Conservation (phyloP, 2,888 invertebrate genomes). For the Caenorhabditis wallacei region DNA sequence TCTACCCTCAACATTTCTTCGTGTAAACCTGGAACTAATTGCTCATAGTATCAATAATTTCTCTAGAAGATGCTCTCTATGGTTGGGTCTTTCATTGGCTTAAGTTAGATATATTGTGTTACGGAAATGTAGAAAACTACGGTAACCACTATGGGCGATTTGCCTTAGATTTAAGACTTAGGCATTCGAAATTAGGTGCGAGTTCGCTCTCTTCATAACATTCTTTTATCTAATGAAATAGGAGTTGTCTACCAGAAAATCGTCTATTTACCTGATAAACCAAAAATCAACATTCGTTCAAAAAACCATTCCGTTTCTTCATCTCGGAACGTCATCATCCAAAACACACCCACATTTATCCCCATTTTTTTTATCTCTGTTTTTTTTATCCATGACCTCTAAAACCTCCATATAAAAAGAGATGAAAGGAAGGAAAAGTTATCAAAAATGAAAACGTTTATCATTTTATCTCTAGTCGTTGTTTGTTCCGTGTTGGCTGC, state of each 20-base stretch:
- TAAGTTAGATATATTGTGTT: not conserved
- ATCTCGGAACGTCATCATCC: slow-evolving; percentile 40
- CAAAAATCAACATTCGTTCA: not conserved
- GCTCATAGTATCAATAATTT: not conserved
- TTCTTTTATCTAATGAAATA: too few relatives aligned
- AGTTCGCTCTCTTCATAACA: too few relatives aligned
- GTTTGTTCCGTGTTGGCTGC: slow-evolving; percentile 32
- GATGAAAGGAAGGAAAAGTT: not conserved
- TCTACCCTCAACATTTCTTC: not conserved
- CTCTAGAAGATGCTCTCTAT: slow-evolving; percentile 7
- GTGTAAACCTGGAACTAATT: not conserved
- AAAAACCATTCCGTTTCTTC: not conserved
- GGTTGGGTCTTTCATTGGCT: slow-evolving; percentile 6
- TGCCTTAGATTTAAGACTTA: too few relatives aligned
- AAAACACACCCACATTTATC: slow-evolving; percentile 26
- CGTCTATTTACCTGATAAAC: too few relatives aligned
- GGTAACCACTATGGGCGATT: not conserved
- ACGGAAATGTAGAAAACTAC: not conserved
- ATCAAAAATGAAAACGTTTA: slow-evolving; percentile 28
- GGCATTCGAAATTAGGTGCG: too few relatives aligned
- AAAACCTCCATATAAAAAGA: slow-evolving; percentile 30
- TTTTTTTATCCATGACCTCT: slow-evolving; percentile 28
- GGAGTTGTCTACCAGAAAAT: too few relatives aligned
- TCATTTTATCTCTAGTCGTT: slow-evolving; percentile 37
- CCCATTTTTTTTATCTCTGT: slow-evolving; percentile 13